These are phyloP conservation scores for Cerastis leucographa DNA, from an alignment of 2,888 invertebrate species.

Conservation along the genomic window DNA sequence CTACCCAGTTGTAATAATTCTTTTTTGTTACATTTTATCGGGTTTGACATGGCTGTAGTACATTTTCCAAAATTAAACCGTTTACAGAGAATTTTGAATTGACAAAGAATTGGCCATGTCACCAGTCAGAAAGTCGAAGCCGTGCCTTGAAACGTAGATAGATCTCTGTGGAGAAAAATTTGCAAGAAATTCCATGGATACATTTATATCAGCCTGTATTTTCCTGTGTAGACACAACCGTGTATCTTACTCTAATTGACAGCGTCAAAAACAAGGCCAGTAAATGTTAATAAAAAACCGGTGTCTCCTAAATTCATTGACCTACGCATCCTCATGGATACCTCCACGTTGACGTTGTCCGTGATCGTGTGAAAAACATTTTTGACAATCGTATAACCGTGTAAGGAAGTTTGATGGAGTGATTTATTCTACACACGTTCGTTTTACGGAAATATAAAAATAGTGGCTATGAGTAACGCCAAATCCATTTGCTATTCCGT, in stretches of 20 bases:
- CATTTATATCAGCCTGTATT: background rate
- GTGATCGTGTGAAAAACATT: background rate
- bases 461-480: slow-evolving; percentile 23
- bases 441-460: slow-evolving; percentile 53
- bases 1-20: background rate
- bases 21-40: slow-evolving; percentile 17
- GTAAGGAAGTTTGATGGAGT: background rate
- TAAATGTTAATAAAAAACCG: slow-evolving; percentile 1
- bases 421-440: slow-evolving; percentile 48
- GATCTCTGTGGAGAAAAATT: background rate
- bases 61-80: background rate
- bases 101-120: background rate
- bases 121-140: background rate
- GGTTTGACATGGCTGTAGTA: background rate
- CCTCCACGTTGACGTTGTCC: too few relatives aligned
- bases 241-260: background rate
- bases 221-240: background rate
- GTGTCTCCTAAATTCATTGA: slow-evolving; percentile 22
- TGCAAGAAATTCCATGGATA: background rate
- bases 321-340: slow-evolving; percentile 25
- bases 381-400: slow-evolving; percentile 22
- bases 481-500: slow-evolving; percentile 36
- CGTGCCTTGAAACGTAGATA: background rate
- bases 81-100: background rate
- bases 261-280: slow-evolving; percentile 20